Percentiles rank a stretch among this genome's conserved stretches.
Conservation (phyloP, 1,140 invertebrate genomes). For the Ceratina australensis region DNA sequence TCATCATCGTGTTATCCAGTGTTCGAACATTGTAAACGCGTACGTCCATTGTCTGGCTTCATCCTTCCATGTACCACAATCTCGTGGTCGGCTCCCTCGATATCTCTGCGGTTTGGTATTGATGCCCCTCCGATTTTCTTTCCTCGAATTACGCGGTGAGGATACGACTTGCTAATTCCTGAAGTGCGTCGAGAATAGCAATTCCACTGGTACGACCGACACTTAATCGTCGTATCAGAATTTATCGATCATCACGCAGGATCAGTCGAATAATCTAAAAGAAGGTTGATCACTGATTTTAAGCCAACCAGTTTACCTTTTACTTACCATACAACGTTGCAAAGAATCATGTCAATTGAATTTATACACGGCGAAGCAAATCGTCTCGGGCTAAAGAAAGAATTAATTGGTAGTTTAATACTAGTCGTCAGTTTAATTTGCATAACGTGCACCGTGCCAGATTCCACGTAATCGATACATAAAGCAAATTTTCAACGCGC, state of each 20-base stretch:
- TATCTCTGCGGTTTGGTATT: constrained; percentile 33
- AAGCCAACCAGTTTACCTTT: no score
- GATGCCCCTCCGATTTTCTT: constrained; percentile 26
- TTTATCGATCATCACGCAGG: no score
- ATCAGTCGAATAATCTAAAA: no score
- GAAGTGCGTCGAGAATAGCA: not conserved
- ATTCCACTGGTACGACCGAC: no score
- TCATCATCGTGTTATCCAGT: not conserved
- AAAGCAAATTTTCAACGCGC: not conserved
- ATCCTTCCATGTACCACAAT: constrained; percentile 41
- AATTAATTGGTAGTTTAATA: not conserved
- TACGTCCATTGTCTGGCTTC: constrained; percentile 15
- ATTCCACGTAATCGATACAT: not conserved
- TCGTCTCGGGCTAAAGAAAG: no score
- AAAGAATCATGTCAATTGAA: no score
- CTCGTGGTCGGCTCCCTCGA: constrained; percentile 34
- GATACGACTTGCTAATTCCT: constrained; percentile 24
- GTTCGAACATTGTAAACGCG: not conserved
- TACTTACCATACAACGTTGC: no score
- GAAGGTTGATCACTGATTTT: no score
- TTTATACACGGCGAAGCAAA: no score
- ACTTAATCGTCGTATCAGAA: no score
- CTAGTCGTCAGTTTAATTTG: not conserved
- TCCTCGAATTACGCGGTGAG: constrained; percentile 30
- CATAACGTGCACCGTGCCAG: not conserved